Percentiles rank a stretch among this genome's conserved stretches.
These are phyloP conservation scores for Neotragus pygmaeus DNA, from an alignment of 2,113 vertebrate species.

Conservation along the genomic window DNA sequence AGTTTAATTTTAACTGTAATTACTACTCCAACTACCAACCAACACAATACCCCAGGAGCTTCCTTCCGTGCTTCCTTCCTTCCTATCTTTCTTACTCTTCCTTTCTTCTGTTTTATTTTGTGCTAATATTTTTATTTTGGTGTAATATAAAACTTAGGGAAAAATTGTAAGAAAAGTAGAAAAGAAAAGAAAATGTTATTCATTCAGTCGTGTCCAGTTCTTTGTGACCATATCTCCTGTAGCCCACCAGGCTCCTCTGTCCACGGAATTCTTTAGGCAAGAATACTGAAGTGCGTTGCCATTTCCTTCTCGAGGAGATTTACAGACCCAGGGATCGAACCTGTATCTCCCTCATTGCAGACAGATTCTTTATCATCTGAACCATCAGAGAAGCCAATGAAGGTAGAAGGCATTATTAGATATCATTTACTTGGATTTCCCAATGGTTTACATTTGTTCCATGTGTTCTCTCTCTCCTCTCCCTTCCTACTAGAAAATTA, in stretches of 20 bases:
- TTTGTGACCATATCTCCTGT: background rate
- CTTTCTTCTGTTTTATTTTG: background rate
- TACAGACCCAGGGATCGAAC: background rate
- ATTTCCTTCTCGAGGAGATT: background rate
- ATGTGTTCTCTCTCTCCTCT: background rate
- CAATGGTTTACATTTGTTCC: background rate
- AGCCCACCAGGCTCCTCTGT: background rate
- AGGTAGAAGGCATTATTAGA: background rate
- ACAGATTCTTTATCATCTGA: background rate
- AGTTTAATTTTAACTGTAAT: background rate
- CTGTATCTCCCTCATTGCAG: background rate
- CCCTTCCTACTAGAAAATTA: background rate
- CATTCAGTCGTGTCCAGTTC: background rate
- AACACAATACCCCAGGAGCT: background rate
- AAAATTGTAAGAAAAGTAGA: background rate
- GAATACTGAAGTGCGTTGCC: background rate
- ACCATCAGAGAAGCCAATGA: background rate
- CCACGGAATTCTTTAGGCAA: background rate
- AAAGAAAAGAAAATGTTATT: background rate
- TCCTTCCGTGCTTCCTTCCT: background rate
- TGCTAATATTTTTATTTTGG: background rate
- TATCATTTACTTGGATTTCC: background rate
- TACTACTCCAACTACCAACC: background rate
- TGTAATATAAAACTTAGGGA: background rate
- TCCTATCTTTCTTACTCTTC: background rate